Base-by-base conservation (phyloP, 2,797 vertebrate genomes). In the Argya squamiceps region DNA sequence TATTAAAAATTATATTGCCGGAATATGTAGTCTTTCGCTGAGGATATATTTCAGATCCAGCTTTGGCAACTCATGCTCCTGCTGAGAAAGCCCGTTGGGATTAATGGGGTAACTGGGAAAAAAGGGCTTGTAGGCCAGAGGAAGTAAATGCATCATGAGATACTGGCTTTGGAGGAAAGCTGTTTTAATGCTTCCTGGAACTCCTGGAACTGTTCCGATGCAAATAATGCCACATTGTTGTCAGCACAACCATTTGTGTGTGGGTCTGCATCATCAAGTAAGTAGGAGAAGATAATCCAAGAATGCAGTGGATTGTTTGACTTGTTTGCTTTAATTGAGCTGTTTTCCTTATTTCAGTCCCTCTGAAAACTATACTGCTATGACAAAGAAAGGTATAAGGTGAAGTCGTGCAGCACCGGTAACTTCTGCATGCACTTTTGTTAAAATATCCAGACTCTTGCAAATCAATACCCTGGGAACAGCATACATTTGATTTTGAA, bases 11-110 rank as follows among this genome's bases (percentile, higher is more conserved):
- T 0, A 6, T 84, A 17, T 43, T 58, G 3, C 17, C 88, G 27
- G 39, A 89, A 69, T 6, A n/a, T 12, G 29, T 1, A 19, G 2
- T 50, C 15, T 74, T 49, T 84, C 0, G 0, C 8, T 80, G 14
- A 88, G 9, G 41, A 16, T 12, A 18, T 69, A 69, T 62, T 58
- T 88, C 37, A 81, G 75, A 71, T 2, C 2, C 18, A 62, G 2
- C 5, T 84, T 93, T 81, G 19, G 22, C 29, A 81, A 55, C 9
- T 14, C 9, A 22, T 30, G 3, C 4, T 74, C 37, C 84, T 84
- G 17, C 32, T 53, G 29, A 71, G 11, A 34, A 85, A 77, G 6
- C 5, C 52, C 41, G n/a, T 68, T 81, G 76, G 19, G 84, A 67
- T 85, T 85, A 77, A 65, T 67, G 9, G 6, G 1, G 2, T 49